phyloP scores from a whole-genome alignment of 2,888 invertebrate genomes.

The Aspidiotus rigidus region DNA sequence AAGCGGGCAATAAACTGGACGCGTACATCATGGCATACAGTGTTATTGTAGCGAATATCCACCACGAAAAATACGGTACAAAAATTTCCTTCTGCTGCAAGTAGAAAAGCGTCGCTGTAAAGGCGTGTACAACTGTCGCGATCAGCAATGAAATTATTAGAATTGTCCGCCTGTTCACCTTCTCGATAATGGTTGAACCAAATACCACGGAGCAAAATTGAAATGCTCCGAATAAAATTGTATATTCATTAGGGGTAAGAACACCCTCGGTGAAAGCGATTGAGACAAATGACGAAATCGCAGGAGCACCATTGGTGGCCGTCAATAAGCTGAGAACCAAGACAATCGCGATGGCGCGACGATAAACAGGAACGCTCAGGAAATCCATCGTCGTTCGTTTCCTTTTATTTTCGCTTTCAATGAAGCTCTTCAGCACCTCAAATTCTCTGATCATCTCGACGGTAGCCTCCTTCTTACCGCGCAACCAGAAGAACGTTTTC shows the following conservation, averaged over 20 bases:
- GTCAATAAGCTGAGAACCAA: slow-evolving; percentile 7
- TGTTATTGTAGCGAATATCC: not conserved
- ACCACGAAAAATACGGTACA: not conserved
- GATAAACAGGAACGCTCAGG: not conserved
- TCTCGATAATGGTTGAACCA: not conserved
- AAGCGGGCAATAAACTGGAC: not conserved
- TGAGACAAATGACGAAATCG: not conserved
- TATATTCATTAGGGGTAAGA: not conserved
- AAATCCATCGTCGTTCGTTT: not conserved
- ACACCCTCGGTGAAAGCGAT: slow-evolving; percentile 2
- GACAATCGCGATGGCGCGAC: not conserved
- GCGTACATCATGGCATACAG: not conserved
- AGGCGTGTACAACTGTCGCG: not conserved
- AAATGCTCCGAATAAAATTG: not conserved
- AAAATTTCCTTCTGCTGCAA: not conserved
- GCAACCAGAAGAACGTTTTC: slow-evolving; percentile 12
- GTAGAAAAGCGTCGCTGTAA: not conserved
- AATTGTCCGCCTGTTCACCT: not conserved
- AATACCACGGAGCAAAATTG: not conserved
- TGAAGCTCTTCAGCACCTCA: slow-evolving; percentile 15
- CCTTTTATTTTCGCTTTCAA: slow-evolving; percentile 3
- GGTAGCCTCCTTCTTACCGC: slow-evolving; percentile 5
- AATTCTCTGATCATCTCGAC: not conserved
- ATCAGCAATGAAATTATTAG: not conserved
- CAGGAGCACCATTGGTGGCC: slow-evolving; percentile 4